A percentile compares a stretch with the other conserved stretches of the same genome.
These are phyloP conservation scores for Lepidocyrtoides sp. DNA, from an alignment of 2,888 invertebrate species.

Conservation along the genomic window DNA sequence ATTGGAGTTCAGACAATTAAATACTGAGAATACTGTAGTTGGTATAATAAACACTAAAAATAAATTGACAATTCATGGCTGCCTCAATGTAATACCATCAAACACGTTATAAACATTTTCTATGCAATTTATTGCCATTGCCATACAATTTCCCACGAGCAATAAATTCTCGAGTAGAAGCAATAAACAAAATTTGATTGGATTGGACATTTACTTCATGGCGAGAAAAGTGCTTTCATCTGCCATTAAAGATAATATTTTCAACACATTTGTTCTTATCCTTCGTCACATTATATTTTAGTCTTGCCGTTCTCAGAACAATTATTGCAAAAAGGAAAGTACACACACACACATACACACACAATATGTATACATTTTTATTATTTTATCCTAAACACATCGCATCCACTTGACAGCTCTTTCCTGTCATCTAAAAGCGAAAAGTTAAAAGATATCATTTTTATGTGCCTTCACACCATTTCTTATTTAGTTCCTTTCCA, in stretches of 20 bases:
- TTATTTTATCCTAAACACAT: too few relatives aligned
- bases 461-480: not conserved
- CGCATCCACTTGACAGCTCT: not conserved
- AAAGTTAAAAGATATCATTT: not conserved
- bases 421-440: not conserved
- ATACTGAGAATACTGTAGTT: too few relatives aligned
- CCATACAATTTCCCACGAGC: not conserved
- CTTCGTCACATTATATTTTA: too few relatives aligned
- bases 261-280: too few relatives aligned
- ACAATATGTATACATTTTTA: too few relatives aligned
- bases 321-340: constrained; percentile 23
- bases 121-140: not conserved
- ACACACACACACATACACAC: too few relatives aligned
- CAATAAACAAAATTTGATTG: constrained; percentile 2
- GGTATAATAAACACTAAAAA: too few relatives aligned
- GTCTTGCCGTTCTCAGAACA: not conserved
- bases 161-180: not conserved
- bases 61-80: not conserved
- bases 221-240: not conserved
- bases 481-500: not conserved
- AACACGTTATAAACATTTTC: not conserved
- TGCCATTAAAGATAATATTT: not conserved
- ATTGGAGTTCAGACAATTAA: too few relatives aligned
- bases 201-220: not conserved
- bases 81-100: not conserved